phyloP scores from a whole-genome alignment of 2,888 invertebrate genomes.

The Xanthostigma xanthostigma region DNA sequence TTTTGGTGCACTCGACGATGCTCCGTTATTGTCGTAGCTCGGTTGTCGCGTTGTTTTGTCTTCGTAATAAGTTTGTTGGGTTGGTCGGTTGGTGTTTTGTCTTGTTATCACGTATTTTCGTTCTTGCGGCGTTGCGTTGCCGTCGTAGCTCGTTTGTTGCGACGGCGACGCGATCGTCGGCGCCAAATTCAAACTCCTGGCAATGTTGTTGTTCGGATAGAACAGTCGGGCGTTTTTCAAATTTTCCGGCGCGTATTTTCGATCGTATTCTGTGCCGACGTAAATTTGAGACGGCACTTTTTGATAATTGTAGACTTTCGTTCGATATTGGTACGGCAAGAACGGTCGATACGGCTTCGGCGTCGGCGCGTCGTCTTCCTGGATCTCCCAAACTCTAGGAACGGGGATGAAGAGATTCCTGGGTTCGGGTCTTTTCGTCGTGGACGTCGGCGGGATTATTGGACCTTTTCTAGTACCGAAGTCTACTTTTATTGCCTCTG shows the following conservation, averaged over 20 bases:
- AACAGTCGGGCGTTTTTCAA: background rate
- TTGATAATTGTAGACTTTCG: constrained; percentile 1
- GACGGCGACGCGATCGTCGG: background rate
- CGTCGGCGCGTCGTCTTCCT: constrained; percentile 39
- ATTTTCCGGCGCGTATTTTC: constrained; percentile 1
- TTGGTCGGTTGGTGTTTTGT: too few relatives aligned
- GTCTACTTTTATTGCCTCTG: constrained; percentile 36
- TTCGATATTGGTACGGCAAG: constrained; percentile 5
- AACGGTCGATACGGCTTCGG: constrained; percentile 33
- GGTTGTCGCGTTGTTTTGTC: too few relatives aligned
- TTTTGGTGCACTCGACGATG: too few relatives aligned
- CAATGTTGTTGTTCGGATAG: background rate
- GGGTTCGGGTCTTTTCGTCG: constrained; percentile 23
- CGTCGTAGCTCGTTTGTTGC: background rate
- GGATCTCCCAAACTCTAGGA: constrained; percentile 42
- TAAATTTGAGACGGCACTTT: constrained; percentile 1
- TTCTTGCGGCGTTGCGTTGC: too few relatives aligned
- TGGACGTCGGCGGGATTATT: constrained; percentile 40
- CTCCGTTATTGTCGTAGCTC: too few relatives aligned
- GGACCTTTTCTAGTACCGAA: constrained; percentile 46
- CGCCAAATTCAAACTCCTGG: background rate
- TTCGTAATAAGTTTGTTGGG: too few relatives aligned
- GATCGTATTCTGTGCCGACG: constrained; percentile 4
- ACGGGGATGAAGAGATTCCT: constrained; percentile 26
- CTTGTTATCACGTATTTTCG: too few relatives aligned